phyloP scores from a whole-genome alignment of 2,113 vertebrate genomes.

The Aegypius monachus region DNA sequence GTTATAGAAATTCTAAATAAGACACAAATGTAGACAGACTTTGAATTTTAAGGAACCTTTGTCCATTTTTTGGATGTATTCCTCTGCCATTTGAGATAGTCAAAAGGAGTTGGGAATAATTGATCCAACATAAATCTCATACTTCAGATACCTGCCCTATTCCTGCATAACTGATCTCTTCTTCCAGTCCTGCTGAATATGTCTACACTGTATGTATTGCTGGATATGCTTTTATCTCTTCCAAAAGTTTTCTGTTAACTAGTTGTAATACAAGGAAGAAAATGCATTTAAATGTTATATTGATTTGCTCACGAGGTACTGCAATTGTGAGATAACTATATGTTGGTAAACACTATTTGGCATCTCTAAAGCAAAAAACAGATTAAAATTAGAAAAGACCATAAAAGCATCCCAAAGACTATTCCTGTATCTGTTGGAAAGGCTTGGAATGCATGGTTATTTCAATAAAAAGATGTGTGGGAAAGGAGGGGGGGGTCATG shows the following conservation, averaged over 20 bases:
- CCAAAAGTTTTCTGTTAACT: not conserved
- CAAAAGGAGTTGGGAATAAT: not conserved
- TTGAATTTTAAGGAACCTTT: not conserved
- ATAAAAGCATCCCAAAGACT: not conserved
- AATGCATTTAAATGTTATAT: not conserved
- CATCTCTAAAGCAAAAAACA: not conserved
- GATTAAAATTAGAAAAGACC: not conserved
- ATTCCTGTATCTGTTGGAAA: not conserved
- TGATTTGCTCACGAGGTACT: slow-evolving; percentile 2
- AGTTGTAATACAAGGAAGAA: not conserved
- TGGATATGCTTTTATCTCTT: not conserved
- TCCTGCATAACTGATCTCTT: not conserved
- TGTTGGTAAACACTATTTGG: not conserved
- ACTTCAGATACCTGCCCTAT: not conserved
- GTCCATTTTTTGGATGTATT: not conserved
- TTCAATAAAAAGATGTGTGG: not conserved
- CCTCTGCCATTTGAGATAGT: not conserved
- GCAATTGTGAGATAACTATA: not conserved
- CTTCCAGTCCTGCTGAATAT: not conserved
- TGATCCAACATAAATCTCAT: not conserved
- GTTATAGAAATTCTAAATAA: not conserved
- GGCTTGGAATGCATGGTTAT: not conserved
- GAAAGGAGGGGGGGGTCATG: not conserved
- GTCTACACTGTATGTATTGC: not conserved
- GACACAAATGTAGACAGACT: not conserved